These are phyloP conservation scores for Sterna hirundo DNA, from an alignment of 2,113 vertebrate genomes.

Conservation along the genomic window DNA sequence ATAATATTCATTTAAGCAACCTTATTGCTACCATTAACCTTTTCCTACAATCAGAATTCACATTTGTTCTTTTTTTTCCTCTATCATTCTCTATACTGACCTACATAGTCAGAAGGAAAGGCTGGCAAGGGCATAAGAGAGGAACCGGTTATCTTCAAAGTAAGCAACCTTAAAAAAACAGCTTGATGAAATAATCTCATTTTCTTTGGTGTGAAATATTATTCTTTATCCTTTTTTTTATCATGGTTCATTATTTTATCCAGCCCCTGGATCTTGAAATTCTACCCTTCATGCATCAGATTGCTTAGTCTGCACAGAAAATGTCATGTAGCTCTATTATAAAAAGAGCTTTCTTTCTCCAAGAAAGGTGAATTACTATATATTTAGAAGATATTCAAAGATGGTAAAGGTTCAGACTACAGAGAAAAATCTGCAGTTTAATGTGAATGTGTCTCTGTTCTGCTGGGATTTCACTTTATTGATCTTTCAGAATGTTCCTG, in stretches of 20 bases:
- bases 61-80: neutral
- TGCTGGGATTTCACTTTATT: neutral
- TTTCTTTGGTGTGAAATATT: neutral
- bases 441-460: neutral
- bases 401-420: neutral
- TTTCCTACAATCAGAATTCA: neutral
- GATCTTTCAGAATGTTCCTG: neutral
- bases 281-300: neutral
- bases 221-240: neutral
- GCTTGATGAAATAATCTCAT: neutral
- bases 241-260: neutral
- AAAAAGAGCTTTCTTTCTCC: neutral
- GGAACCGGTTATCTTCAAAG: neutral
- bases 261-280: neutral
- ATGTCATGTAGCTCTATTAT: neutral
- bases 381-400: neutral
- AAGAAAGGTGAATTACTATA: neutral
- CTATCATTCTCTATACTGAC: neutral
- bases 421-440: neutral
- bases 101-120: neutral
- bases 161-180: neutral
- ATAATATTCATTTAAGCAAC: neutral
- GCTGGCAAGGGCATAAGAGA: neutral
- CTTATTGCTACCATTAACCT: neutral
- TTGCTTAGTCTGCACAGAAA: neutral